Base-by-base conservation (phyloP, 1,140 invertebrate genomes). In the Cataglyphis hispanica region DNA sequence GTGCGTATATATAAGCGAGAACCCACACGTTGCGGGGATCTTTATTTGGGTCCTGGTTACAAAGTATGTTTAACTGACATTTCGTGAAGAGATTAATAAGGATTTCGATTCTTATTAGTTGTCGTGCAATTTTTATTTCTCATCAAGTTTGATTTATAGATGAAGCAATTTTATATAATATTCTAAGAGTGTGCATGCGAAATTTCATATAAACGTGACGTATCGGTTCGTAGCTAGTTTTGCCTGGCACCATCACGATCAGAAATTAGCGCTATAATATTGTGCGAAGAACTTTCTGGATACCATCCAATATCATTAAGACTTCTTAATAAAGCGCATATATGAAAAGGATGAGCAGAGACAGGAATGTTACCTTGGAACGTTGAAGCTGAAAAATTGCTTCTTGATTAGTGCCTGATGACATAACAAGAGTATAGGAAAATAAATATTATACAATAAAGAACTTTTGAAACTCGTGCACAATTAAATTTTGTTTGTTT, bases 211-310 rank as follows among this genome's bases (percentile, higher is more conserved):
- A 77, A 87, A 70, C 27, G 63, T 70, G 80, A 86, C 78, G 74
- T 66, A 19, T 22, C 58, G 81, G 22, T 46, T 69, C 60, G 56
- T 16, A 50, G 75, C 61, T 89, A 88, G 64, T 81, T 88, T 76
- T 69, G 70, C 87, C 87, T 88, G 75, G 83, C 69, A 89, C 69
- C 76, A 69, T 70, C 40, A 72, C 77, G 75, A 80, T 80, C 85
- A 56, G 43, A 67, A 89, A 84, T 90, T 89, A 90, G 78, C 86
- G 85, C 87, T 85, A 69, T 81, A 89, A 50, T 61, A 27, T 87
- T 69, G 58, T 87, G 80, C 69, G n/a, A 50, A 16, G 67, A 53
- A 19, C 13, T n/a, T 61, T 64, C 43, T 90, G 87, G 87, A 84
- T 6, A 11, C 0, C 27, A 37, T 60, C 87, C 87, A 90, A 81